A percentile compares a stretch with the other conserved stretches of the same genome.
Conservation (phyloP, 2,888 invertebrate species). For the Caenorhabditis afra region DNA sequence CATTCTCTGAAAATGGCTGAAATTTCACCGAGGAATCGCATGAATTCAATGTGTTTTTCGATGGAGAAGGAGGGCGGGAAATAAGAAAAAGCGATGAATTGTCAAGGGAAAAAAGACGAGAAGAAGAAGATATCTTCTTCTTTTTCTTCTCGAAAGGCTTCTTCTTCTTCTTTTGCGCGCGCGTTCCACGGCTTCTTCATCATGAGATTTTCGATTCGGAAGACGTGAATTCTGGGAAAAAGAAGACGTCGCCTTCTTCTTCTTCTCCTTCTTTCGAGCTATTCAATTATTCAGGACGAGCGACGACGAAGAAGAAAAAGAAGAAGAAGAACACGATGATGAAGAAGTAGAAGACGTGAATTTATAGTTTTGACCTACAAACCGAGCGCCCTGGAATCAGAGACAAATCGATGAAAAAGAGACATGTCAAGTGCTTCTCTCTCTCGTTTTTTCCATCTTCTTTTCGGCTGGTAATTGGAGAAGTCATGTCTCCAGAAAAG, state of each 20-base stretch:
- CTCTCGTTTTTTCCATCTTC: constrained; percentile 2
- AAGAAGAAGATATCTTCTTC: constrained; percentile 7
- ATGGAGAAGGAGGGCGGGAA: background rate
- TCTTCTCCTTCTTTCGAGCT: background rate
- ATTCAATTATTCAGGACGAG: constrained; percentile 29
- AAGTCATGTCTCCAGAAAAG: constrained; percentile 27
- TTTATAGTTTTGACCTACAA: too few species aligned
- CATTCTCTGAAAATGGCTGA: too few species aligned
- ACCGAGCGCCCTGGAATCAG: too few species aligned
- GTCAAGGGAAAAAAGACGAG: background rate
- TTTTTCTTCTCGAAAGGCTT: background rate
- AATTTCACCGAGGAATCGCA: too few species aligned
- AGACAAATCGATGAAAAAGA: too few species aligned
- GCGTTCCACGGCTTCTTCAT: background rate
- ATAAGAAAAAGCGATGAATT: constrained; percentile 3
- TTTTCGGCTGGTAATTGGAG: constrained; percentile 48
- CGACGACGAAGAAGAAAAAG: background rate
- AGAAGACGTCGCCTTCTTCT: constrained; percentile 5
- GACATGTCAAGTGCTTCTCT: background rate
- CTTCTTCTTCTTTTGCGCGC: constrained; percentile 1
- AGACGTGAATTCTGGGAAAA: too few species aligned
- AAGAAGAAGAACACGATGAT: background rate
- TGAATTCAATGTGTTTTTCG: too few species aligned
- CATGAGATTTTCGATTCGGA: constrained; percentile 6
- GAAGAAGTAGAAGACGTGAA: background rate